Evolutionary conservation across 2,113 vertebrate species (phyloP), one percentile per base, ranked within the genome.

Genomic region (Ia io): DNA sequence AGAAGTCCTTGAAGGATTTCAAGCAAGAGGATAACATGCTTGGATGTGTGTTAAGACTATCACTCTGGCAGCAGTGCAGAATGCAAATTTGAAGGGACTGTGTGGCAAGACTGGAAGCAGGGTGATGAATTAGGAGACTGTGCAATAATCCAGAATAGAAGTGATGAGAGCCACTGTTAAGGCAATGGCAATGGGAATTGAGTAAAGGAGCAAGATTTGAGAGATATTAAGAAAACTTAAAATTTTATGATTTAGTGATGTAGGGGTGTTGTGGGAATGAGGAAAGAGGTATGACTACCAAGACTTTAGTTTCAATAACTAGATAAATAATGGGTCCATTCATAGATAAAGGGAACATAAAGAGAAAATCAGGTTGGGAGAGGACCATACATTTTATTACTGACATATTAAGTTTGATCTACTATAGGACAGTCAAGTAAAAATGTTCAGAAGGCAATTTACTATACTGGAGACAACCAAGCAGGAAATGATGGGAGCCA

Each of bases 1-100:
- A 93, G 79, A 93, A 96, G 44, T 63, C 49, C 74, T 95, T 97
- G 93, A 93, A 96, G 65, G 74, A 97, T 91, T 91, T 88, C 56
- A 70, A 89, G 56, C 93, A 59, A 93, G 82, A 97, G 59, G 85
- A 88, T 69, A 78, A 96, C 79, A 20, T 88, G 40, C 28, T 89
- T 78, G 71, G 56, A 74, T 79, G 51, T 91, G 59, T 59, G 59
- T 74, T 91, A 86, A 78, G 56, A 89, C 79, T 83, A 74, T 84
- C 78, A 53, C 32, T 63, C 84, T 35, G 28, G 67, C 79, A 84
- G 49, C 73, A 76, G 78, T 14, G 63, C 56, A n/a, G 23, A 90
- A 83, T 91, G 37, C 40, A 89, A 91, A 90, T 85, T 18, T 94
- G 91, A 92, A 95, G 78, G 44, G 77, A 6, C 17, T 88, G 9